Evolutionary conservation across 2,113 vertebrate species (phyloP).

Genomic region (Pteronura brasiliensis): DNA sequence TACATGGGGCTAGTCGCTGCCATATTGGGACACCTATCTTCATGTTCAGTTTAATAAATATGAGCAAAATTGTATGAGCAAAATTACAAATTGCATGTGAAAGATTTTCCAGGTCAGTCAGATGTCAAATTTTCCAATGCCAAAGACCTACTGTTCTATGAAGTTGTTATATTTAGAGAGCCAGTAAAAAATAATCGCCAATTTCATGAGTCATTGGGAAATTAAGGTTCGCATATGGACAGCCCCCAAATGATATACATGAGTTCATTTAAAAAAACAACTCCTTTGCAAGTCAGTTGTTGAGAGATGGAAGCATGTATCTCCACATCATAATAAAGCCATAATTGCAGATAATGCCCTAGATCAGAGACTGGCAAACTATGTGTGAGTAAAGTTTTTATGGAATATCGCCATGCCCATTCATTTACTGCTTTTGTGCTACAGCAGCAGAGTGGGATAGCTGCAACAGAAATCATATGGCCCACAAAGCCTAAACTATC

Average conservation of each 20-base stretch:
- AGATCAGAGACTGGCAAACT: background rate
- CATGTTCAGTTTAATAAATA: background rate
- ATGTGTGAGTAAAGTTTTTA: background rate
- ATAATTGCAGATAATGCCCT: background rate
- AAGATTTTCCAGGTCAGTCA: constrained; percentile 6
- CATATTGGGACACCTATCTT: background rate
- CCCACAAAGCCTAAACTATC: background rate
- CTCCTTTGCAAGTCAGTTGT: background rate
- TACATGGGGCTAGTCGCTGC: background rate
- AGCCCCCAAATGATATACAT: background rate
- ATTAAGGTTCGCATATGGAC: background rate
- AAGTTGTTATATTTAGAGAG: background rate
- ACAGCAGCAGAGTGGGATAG: background rate
- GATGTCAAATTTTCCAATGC: constrained; percentile 11
- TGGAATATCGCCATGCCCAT: background rate
- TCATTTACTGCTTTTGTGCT: background rate
- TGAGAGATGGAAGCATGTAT: background rate
- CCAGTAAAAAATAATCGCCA: constrained; percentile 31
- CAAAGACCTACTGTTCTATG: background rate
- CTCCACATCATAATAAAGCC: background rate
- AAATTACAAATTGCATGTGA: constrained; percentile 21
- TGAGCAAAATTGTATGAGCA: background rate
- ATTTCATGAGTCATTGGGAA: constrained; percentile 25
- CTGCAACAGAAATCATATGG: background rate
- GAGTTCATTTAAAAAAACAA: constrained; percentile 15